A percentile compares a stretch with the other conserved stretches of the same genome.
These are phyloP conservation scores for Drosophila biarmipes DNA, from an alignment of 1,140 invertebrate genomes.

Conservation along the genomic window DNA sequence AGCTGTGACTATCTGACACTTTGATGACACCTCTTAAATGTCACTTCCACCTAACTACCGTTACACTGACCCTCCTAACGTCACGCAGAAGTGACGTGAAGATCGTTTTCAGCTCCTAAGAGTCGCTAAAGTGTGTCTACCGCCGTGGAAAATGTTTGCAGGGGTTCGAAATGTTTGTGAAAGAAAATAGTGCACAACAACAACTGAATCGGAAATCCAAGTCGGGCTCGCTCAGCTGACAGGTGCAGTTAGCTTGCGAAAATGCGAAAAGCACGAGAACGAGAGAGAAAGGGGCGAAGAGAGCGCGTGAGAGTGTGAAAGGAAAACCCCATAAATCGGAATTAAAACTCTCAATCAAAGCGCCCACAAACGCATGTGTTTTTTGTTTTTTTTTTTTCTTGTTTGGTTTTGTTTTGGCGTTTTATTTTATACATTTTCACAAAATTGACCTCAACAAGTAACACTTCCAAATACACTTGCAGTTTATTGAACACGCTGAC, in stretches of 20 bases:
- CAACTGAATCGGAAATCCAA: constrained; percentile 45
- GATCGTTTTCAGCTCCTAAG: too few species aligned
- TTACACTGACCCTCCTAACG: too few species aligned
- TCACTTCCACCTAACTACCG: too few species aligned
- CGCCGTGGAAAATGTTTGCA: too few species aligned
- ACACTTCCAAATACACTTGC: constrained; percentile 16
- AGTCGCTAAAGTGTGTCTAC: too few species aligned
- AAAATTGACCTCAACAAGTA: not conserved
- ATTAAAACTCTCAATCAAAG: constrained; percentile 19
- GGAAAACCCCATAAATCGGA: not conserved
- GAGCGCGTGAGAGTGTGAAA: not conserved
- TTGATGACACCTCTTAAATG: too few species aligned
- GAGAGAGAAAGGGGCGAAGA: too few species aligned
- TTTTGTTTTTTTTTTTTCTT: constrained; percentile 10
- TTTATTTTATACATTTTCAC: not conserved
- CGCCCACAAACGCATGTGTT: constrained; percentile 1
- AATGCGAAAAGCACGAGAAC: not conserved
- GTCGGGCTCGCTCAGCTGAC: constrained; percentile 50
- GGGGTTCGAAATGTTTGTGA: constrained; percentile 9
- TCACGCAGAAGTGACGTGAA: too few species aligned
- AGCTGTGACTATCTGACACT: too few species aligned
- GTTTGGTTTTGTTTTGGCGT: not conserved
- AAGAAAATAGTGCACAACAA: constrained; percentile 21
- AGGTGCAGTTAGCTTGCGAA: constrained; percentile 41
- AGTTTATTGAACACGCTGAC: constrained; percentile 57